phyloP scores from a whole-genome alignment of 2,888 invertebrate genomes.

The Anoplius nigerrimus region DNA sequence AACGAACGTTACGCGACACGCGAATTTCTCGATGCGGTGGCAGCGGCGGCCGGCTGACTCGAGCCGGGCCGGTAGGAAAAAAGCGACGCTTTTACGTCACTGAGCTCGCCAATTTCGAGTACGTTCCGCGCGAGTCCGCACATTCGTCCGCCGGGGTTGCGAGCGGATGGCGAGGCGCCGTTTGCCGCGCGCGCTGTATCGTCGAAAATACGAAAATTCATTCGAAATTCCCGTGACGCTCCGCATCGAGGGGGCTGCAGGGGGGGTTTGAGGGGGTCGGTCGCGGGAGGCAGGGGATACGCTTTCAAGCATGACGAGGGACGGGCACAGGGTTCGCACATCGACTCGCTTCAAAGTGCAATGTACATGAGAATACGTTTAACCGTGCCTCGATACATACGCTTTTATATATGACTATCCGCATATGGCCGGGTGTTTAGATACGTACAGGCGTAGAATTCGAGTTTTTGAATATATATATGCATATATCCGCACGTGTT shows the following conservation, averaged over 20 bases:
- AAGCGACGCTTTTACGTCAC: slow-evolving; percentile 18
- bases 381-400: too few relatives aligned
- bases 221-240: slow-evolving; percentile 44
- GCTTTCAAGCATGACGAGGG: neutral
- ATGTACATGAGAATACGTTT: too few relatives aligned
- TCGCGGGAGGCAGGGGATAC: neutral
- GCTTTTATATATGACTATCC: too few relatives aligned
- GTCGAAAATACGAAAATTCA: slow-evolving; percentile 48
- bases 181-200: slow-evolving; percentile 23
- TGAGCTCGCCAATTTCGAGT: slow-evolving; percentile 39
- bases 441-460: too few relatives aligned
- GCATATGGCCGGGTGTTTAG: too few relatives aligned
- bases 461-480: too few relatives aligned
- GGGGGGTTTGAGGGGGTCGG: slow-evolving; percentile 21
- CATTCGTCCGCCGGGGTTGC: slow-evolving; percentile 18
- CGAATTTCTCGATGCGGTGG: neutral
- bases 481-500: too few relatives aligned
- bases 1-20: too few relatives aligned
- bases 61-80: slow-evolving; percentile 7
- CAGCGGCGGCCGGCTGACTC: neutral
- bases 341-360: too few relatives aligned
- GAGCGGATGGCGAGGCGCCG: slow-evolving; percentile 20
- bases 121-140: slow-evolving; percentile 25
- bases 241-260: slow-evolving; percentile 7
- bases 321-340: neutral